Evolutionary conservation across 1,140 invertebrate species (phyloP).

Genomic region (Lepidurus apus): DNA sequence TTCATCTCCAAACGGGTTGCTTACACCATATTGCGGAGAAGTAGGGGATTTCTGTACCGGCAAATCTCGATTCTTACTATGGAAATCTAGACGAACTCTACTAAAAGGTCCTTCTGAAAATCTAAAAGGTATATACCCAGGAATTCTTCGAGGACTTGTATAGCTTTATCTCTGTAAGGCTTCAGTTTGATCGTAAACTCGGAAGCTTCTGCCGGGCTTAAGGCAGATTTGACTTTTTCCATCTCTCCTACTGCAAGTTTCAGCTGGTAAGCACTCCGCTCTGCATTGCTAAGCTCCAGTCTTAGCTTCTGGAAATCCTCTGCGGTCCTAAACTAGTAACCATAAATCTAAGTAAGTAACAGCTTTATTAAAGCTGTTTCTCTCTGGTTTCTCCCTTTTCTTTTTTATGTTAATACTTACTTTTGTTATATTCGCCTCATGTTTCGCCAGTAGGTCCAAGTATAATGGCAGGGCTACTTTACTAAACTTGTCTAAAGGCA

Average conservation of each 20-base stretch:
- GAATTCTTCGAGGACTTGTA: not conserved
- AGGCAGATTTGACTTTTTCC: conserved; percentile 16
- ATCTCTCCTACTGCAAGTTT: conserved; percentile 29
- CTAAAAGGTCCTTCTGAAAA: not conserved
- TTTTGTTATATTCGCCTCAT: conserved; percentile 14
- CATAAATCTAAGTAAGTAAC: not conserved
- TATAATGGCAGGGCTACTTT: conserved; percentile 34
- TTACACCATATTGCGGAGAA: too few species aligned
- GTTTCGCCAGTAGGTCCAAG: conserved; percentile 30
- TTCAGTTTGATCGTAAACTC: conserved; percentile 32
- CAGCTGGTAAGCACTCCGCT: conserved; percentile 23
- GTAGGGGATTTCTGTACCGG: too few species aligned
- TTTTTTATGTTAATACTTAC: not conserved
- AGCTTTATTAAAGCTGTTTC: not conserved
- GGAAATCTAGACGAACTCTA: too few species aligned
- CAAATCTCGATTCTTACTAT: too few species aligned
- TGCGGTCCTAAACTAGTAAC: conserved; percentile 24
- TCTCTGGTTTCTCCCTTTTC: too few species aligned
- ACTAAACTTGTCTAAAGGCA: conserved; percentile 32
- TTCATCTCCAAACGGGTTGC: not conserved
- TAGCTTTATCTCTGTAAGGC: conserved; percentile 28
- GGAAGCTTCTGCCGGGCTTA: conserved; percentile 5
- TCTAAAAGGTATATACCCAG: not conserved
- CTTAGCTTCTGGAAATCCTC: conserved; percentile 29
- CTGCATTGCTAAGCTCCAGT: conserved; percentile 22